Percentiles rank a stretch among this genome's conserved stretches.
Evolutionary conservation across 2,888 invertebrate species (phyloP).

Genomic region (Kuschelorhynchus macadamiae): DNA sequence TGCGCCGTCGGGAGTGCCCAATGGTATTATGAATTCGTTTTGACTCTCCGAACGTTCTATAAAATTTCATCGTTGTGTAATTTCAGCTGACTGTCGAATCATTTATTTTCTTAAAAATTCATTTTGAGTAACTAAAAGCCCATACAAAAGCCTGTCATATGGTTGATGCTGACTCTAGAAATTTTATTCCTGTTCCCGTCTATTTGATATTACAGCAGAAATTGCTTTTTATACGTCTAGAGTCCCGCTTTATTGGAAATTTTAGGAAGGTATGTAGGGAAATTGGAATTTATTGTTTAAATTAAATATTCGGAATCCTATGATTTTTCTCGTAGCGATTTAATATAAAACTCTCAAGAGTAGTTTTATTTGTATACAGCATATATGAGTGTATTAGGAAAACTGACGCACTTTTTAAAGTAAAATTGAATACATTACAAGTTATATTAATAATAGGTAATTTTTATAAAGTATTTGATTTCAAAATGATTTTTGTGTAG

Average conservation of each 20-base stretch:
- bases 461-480: too few species aligned
- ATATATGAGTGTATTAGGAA: too few species aligned
- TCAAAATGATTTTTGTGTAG: too few species aligned
- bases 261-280: conserved; percentile 32
- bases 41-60: neutral
- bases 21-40: too few species aligned
- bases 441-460: too few species aligned
- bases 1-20: too few species aligned
- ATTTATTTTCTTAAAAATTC: conserved; percentile 25
- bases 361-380: too few species aligned
- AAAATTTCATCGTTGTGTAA: neutral
- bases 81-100: neutral
- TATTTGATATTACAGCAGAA: conserved; percentile 37
- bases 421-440: too few species aligned
- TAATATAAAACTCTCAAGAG: too few species aligned
- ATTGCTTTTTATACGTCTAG: conserved; percentile 34
- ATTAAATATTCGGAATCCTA: conserved; percentile 21
- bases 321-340: too few species aligned
- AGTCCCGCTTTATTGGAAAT: conserved; percentile 40
- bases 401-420: too few species aligned
- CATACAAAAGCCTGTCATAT: conserved; percentile 25
- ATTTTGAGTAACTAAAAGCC: conserved; percentile 17
- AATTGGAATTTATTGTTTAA: conserved; percentile 36
- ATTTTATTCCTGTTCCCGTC: conserved; percentile 31
- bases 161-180: conserved; percentile 35